These are phyloP conservation scores for Drosophila erecta DNA, from an alignment of 1,140 invertebrate species.

Conservation along the genomic window DNA sequence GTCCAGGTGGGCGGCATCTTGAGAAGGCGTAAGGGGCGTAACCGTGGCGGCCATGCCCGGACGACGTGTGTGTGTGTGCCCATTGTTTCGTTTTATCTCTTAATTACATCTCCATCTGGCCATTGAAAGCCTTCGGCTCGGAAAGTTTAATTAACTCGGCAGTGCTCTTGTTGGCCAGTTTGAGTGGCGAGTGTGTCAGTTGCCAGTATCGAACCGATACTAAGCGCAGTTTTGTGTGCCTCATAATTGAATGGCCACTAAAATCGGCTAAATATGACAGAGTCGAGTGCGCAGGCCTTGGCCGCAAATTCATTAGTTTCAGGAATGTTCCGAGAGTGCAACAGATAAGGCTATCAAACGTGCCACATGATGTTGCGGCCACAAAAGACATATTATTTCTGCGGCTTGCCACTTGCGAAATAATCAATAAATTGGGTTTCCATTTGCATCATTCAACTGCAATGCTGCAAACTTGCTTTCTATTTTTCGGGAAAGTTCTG, in stretches of 20 bases:
- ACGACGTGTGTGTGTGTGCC: slow-evolving; percentile 2
- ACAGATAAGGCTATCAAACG: slow-evolving; percentile 4
- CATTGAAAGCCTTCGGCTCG: slow-evolving; percentile 56
- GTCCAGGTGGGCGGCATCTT: slow-evolving; percentile 32
- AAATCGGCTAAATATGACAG: slow-evolving; percentile 43
- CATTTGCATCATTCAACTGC: too few species aligned
- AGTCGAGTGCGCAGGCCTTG: slow-evolving; percentile 5
- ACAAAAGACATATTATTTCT: background rate
- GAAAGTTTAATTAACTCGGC: slow-evolving; percentile 78
- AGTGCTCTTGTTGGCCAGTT: slow-evolving; percentile 15
- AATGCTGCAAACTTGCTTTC: too few species aligned
- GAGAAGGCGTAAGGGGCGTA: background rate
- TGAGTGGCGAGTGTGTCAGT: slow-evolving; percentile 22
- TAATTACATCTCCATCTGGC: slow-evolving; percentile 77
- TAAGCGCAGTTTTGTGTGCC: slow-evolving; percentile 32
- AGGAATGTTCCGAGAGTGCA: background rate
- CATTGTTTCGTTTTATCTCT: slow-evolving; percentile 77
- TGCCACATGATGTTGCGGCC: background rate
- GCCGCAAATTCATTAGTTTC: slow-evolving; percentile 25
- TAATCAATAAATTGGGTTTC: too few species aligned
- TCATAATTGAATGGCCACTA: slow-evolving; percentile 71
- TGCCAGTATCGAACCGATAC: slow-evolving; percentile 25
- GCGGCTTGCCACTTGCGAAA: background rate
- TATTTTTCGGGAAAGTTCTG: too few species aligned
- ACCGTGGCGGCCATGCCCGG: background rate